phyloP scores from a whole-genome alignment of 2,888 invertebrate species.

The Agrilus mali region DNA sequence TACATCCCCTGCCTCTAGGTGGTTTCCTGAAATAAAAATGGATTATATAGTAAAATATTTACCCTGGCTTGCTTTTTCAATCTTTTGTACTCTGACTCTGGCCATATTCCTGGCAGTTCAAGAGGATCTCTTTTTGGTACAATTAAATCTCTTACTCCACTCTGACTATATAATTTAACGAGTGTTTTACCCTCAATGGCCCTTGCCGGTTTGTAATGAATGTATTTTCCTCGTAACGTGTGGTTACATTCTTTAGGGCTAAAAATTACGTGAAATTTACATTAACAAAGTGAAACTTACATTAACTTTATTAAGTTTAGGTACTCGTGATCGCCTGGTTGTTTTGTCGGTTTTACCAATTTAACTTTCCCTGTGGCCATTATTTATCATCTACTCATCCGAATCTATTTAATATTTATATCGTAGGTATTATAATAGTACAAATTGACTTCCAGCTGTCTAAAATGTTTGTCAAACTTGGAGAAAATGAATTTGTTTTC shows the following conservation, averaged over 20 bases:
- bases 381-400: too few species aligned
- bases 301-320: too few species aligned
- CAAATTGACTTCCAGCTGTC: too few species aligned
- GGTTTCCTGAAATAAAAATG: too few species aligned
- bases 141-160: conserved; percentile 35
- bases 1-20: neutral
- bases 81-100: conserved; percentile 45
- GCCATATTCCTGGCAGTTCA: conserved; percentile 46
- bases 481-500: too few species aligned
- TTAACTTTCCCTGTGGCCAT: too few species aligned
- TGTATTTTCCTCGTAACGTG: conserved; percentile 24
- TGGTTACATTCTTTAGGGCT: conserved; percentile 26
- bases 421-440: too few species aligned
- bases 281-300: neutral
- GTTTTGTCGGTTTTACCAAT: too few species aligned
- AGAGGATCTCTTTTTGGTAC: conserved; percentile 41
- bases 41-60: conserved; percentile 8
- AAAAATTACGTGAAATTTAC: conserved; percentile 1
- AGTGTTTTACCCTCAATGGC: conserved; percentile 24
- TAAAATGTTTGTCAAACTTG: too few species aligned
- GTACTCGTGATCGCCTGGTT: too few species aligned
- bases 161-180: conserved; percentile 20
- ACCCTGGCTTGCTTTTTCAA: conserved; percentile 47
- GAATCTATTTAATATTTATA: too few species aligned
- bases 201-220: conserved; percentile 24